Evolutionary conservation across 2,888 invertebrate species (phyloP).

Genomic region (Gnatocerus cornutus): DNA sequence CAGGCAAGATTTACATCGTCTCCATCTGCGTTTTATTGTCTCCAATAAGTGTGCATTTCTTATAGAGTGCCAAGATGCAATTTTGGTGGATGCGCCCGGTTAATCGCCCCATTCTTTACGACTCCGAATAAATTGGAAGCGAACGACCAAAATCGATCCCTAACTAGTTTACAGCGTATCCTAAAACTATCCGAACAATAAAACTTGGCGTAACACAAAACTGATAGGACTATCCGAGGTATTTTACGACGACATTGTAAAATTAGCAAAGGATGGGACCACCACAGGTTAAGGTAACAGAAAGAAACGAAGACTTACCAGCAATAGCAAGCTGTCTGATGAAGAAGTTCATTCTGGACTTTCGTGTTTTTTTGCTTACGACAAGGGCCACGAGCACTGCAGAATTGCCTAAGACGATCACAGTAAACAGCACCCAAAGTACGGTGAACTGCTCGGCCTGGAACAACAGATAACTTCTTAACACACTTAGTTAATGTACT

Average conservation of each 20-base stretch:
- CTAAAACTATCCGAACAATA: conserved; percentile 35
- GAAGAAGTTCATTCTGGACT: conserved; percentile 82
- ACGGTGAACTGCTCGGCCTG: conserved; percentile 79
- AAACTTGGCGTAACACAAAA: conserved; percentile 28
- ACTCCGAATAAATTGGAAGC: conserved; percentile 9
- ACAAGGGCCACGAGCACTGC: conserved; percentile 77
- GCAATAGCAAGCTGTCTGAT: conserved; percentile 80
- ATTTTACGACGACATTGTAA: conserved; percentile 32
- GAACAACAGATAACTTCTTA: conserved; percentile 64
- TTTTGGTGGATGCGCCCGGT: conserved; percentile 32
- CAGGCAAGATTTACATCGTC: conserved; percentile 25
- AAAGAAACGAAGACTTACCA: conserved; percentile 70
- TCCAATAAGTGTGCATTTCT: conserved; percentile 21
- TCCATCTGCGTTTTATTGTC: conserved; percentile 26
- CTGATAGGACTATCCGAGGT: conserved; percentile 23
- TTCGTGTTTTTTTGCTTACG: conserved; percentile 76
- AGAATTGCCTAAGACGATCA: conserved; percentile 79
- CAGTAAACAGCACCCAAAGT: conserved; percentile 76
- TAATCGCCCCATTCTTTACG: conserved; percentile 9
- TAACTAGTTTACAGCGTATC: conserved; percentile 33
- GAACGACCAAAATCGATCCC: conserved; percentile 20
- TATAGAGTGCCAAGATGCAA: conserved; percentile 20
- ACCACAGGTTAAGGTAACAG: too few relatives aligned
- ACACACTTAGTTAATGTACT: conserved; percentile 38
- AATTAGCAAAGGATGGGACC: conserved; percentile 12